Percentiles rank a stretch among this genome's conserved stretches.
phyloP scores from a whole-genome alignment of 2,797 vertebrate species.

The Sebastes nivosus region DNA sequence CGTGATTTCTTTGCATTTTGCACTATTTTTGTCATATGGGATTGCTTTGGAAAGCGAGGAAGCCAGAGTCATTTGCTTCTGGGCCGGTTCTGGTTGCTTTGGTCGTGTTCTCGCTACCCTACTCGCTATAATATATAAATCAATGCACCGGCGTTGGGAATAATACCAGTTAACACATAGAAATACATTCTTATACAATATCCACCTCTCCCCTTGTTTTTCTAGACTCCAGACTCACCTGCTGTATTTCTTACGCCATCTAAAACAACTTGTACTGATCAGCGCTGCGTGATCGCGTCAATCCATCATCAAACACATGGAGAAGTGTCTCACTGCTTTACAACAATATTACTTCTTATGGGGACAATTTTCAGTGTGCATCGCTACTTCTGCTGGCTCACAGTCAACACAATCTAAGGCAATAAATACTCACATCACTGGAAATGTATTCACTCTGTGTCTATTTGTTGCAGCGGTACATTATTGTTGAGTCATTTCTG shows the following conservation, averaged over 20 bases:
- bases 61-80: too few relatives aligned
- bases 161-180: not conserved
- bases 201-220: not conserved
- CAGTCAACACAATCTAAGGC: not conserved
- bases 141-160: too few relatives aligned
- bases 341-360: not conserved
- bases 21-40: too few relatives aligned
- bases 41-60: too few relatives aligned
- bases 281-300: not conserved
- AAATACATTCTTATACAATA: not conserved
- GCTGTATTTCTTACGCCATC: not conserved
- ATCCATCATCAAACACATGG: slow-evolving; percentile 12
- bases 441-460: not conserved
- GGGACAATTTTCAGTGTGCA: not conserved
- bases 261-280: slow-evolving; percentile 1
- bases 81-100: too few relatives aligned
- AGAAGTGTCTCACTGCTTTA: not conserved
- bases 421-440: not conserved
- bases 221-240: not conserved
- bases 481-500: not conserved
- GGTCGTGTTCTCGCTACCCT: too few relatives aligned
- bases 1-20: too few relatives aligned
- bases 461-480: not conserved
- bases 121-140: too few relatives aligned
- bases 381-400: not conserved